These are phyloP conservation scores for Donacobius atricapilla DNA, from an alignment of 2,113 vertebrate genomes.

Conservation along the genomic window DNA sequence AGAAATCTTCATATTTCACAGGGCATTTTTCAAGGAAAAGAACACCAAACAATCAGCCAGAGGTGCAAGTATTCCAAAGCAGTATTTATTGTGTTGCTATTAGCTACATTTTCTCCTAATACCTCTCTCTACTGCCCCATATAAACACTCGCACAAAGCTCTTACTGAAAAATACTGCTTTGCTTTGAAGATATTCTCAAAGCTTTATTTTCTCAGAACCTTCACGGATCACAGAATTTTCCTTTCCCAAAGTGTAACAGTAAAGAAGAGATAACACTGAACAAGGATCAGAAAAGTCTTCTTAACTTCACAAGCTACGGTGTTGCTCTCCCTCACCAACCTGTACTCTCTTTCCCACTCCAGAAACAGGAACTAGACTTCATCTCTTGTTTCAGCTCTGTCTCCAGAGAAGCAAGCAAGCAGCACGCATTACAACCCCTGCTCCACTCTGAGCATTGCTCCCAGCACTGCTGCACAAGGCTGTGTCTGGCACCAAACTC, in stretches of 20 bases:
- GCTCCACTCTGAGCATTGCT: background rate
- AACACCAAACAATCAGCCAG: background rate
- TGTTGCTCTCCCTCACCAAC: background rate
- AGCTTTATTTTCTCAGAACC: background rate
- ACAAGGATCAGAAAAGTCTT: background rate
- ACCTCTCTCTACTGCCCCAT: background rate
- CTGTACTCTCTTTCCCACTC: background rate
- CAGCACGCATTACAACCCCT: background rate
- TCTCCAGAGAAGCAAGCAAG: background rate
- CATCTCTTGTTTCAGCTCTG: background rate
- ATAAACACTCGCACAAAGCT: background rate
- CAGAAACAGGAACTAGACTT: background rate
- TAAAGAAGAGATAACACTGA: background rate
- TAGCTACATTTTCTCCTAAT: background rate
- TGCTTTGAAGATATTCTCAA: background rate
- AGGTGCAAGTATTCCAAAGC: background rate
- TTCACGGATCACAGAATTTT: background rate
- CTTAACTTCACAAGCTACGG: background rate
- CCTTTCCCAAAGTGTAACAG: background rate
- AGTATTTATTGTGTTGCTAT: background rate
- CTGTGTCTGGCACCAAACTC: background rate
- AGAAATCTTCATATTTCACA: background rate
- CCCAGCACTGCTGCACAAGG: background rate
- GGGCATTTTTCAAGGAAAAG: background rate
- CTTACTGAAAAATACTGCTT: background rate